phyloP scores from a whole-genome alignment of 2,888 invertebrate genomes.

The Ferrisia virgata region DNA sequence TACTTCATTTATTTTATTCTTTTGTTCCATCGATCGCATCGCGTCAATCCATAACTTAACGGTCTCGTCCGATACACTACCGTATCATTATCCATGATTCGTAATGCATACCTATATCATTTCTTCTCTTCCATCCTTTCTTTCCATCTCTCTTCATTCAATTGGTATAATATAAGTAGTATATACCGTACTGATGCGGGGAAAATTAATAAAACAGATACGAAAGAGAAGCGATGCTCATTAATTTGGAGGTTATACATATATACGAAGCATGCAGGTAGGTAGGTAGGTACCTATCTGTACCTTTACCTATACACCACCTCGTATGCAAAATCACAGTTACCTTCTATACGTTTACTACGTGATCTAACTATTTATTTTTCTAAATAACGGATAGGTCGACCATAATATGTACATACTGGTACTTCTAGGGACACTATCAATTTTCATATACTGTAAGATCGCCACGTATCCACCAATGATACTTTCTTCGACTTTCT shows the following conservation, averaged over 20 bases:
- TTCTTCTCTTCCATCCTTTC: too few species aligned
- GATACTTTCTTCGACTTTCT: neutral
- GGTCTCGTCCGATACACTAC: neutral
- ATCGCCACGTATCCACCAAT: neutral
- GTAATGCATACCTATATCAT: conserved; percentile 4
- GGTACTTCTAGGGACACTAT: neutral
- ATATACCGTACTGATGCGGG: neutral
- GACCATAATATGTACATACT: neutral
- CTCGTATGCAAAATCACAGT: neutral
- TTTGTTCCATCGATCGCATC: neutral
- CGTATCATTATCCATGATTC: conserved; percentile 16
- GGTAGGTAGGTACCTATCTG: neutral
- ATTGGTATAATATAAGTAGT: neutral
- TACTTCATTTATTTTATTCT: neutral
- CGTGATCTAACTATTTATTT: conserved; percentile 36
- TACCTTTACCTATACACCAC: neutral
- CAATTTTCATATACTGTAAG: neutral
- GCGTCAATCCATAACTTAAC: conserved; percentile 22
- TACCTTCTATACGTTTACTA: neutral
- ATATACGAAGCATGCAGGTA: neutral
- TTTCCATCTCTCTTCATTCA: too few species aligned
- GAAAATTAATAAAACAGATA: conserved; percentile 18
- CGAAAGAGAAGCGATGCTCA: neutral
- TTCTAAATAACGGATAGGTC: conserved; percentile 6
- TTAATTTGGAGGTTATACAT: neutral